phyloP scores from a whole-genome alignment of 2,113 vertebrate species.

The Boleophthalmus pectinirostris region DNA sequence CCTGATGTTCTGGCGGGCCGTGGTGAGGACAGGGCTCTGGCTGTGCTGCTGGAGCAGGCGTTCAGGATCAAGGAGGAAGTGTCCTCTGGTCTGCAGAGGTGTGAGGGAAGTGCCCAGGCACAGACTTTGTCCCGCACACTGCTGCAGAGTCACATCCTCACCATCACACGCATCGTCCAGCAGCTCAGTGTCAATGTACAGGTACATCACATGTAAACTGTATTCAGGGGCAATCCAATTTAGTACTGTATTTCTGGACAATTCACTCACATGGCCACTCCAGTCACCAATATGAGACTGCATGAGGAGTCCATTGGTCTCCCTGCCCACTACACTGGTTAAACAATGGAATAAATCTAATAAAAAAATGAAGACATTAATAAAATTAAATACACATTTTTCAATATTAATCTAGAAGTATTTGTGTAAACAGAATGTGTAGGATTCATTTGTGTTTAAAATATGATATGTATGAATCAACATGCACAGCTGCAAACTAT shows the following conservation, averaged over 20 bases:
- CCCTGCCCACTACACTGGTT: too few relatives aligned
- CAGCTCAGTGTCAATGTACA: slow-evolving; percentile 82
- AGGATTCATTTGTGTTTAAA: too few relatives aligned
- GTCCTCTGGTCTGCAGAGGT: slow-evolving; percentile 65
- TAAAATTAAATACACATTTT: too few relatives aligned
- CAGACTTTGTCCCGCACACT: slow-evolving; percentile 72
- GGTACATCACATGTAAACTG: slow-evolving; percentile 51
- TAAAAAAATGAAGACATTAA: too few relatives aligned
- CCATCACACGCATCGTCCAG: slow-evolving; percentile 80
- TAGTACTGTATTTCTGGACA: not conserved
- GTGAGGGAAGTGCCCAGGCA: slow-evolving; percentile 60
- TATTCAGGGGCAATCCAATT: not conserved
- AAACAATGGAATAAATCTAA: too few relatives aligned
- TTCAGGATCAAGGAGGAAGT: slow-evolving; percentile 82
- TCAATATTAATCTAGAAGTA: too few relatives aligned
- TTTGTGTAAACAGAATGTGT: too few relatives aligned
- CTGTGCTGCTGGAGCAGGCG: slow-evolving; percentile 81
- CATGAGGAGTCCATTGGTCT: too few relatives aligned
- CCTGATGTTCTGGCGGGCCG: slow-evolving; percentile 59
- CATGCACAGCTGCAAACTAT: slow-evolving; percentile 20
- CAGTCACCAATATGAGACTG: too few relatives aligned
- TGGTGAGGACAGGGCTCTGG: slow-evolving; percentile 73
- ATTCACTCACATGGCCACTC: too few relatives aligned
- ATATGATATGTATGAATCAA: not conserved
- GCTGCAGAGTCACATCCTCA: slow-evolving; percentile 83